phyloP scores from a whole-genome alignment of 2,113 vertebrate genomes.

The Eubucco bourcierii region DNA sequence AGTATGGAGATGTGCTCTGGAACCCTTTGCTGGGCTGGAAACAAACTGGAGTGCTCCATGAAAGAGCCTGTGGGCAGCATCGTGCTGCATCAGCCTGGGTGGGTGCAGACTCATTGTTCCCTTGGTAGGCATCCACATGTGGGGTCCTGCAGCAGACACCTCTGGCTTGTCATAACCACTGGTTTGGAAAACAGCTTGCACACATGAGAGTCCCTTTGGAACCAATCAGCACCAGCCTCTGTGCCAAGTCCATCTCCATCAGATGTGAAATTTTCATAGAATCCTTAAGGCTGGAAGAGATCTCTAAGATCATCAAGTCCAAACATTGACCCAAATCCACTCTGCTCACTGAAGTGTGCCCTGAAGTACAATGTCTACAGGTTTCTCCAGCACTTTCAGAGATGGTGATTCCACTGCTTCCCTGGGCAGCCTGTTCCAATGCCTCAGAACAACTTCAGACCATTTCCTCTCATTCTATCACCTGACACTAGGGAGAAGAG shows the following conservation, averaged over 20 bases:
- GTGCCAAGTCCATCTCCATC: neutral
- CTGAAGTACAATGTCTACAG: too few relatives aligned
- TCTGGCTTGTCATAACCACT: neutral
- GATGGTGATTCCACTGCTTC: too few relatives aligned
- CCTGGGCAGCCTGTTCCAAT: too few relatives aligned
- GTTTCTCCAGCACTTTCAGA: too few relatives aligned
- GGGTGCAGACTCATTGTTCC: neutral
- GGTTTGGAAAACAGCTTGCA: neutral
- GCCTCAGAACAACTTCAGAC: too few relatives aligned
- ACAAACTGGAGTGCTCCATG: neutral
- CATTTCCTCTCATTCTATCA: too few relatives aligned
- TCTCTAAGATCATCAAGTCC: too few relatives aligned
- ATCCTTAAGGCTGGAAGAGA: too few relatives aligned
- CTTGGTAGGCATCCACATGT: neutral
- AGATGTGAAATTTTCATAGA: neutral
- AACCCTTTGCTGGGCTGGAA: neutral
- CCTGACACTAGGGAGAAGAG: too few relatives aligned
- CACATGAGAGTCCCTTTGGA: neutral
- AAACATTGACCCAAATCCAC: too few relatives aligned
- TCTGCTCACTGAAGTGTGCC: too few relatives aligned
- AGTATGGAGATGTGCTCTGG: fast-evolving
- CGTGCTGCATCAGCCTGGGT: neutral
- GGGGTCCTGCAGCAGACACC: neutral
- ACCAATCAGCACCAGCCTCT: neutral
- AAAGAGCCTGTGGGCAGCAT: neutral